A percentile compares a stretch with the other conserved stretches of the same genome.
Evolutionary conservation across 2,113 vertebrate genomes (phyloP).

Genomic region (Ictidomys tridecemlineatus): DNA sequence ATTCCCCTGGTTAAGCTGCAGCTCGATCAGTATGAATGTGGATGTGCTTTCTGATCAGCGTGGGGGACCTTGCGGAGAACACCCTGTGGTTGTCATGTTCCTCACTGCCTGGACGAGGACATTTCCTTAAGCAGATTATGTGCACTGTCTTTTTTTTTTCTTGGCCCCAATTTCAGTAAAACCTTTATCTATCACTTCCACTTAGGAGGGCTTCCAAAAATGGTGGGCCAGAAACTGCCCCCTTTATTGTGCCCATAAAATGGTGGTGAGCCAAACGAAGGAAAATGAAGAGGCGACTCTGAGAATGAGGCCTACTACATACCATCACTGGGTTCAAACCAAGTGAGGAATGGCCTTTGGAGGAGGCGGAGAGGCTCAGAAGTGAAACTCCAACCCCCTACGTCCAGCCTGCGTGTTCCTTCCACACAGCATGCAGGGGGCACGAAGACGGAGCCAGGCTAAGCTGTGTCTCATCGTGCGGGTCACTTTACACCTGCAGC

Average conservation of each 20-base stretch:
- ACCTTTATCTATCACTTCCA: not conserved
- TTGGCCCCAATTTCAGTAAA: not conserved
- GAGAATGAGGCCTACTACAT: not conserved
- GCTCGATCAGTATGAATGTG: not conserved
- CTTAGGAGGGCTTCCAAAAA: not conserved
- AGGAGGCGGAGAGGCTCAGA: too few relatives aligned
- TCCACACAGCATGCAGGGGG: not conserved
- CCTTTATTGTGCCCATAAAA: not conserved
- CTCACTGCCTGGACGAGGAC: not conserved
- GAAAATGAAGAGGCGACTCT: not conserved
- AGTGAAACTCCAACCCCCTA: not conserved
- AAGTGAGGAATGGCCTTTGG: not conserved
- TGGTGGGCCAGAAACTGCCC: not conserved
- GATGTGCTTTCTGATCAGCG: not conserved
- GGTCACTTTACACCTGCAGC: not conserved
- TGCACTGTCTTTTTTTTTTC: not conserved
- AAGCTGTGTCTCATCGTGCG: not conserved
- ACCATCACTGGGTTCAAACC: not conserved
- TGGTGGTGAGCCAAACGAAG: not conserved
- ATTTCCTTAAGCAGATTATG: not conserved
- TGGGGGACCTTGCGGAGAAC: accelerated
- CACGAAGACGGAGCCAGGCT: accelerated
- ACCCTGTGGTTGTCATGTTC: too few relatives aligned
- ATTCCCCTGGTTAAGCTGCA: not conserved
- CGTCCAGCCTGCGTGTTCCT: too few relatives aligned